These are phyloP conservation scores for Lamprotornis superbus DNA, from an alignment of 2,113 vertebrate species.

Conservation along the genomic window DNA sequence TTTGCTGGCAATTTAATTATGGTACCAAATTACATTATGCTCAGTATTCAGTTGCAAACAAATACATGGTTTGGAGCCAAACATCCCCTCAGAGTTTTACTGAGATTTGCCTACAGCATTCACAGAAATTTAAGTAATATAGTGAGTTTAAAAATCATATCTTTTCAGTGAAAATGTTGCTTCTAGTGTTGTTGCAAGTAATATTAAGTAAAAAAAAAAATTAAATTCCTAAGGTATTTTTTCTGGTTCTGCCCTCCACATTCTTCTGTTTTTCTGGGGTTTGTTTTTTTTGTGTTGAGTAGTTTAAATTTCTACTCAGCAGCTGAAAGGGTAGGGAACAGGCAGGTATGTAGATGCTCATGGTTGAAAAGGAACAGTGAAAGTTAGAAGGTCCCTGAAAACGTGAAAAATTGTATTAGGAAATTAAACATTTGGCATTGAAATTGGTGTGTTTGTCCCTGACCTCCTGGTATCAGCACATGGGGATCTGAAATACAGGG, in stretches of 20 bases:
- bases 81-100: not conserved
- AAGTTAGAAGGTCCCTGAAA: not conserved
- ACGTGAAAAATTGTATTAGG: not conserved
- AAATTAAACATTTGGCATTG: not conserved
- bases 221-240: rapidly evolving
- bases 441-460: not conserved
- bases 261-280: not conserved
- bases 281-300: not conserved
- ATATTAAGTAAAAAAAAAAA: not conserved
- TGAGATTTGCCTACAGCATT: not conserved
- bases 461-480: not conserved
- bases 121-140: not conserved
- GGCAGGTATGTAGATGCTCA: rapidly evolving
- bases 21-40: not conserved
- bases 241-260: not conserved
- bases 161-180: not conserved
- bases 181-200: not conserved
- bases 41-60: not conserved
- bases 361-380: not conserved
- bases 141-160: not conserved
- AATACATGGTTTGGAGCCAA: not conserved
- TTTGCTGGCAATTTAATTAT: not conserved
- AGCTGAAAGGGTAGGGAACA: not conserved
- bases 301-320: not conserved
- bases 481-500: not conserved